Evolutionary conservation across 2,888 invertebrate species (phyloP).

Genomic region (Drosophila birchii): DNA sequence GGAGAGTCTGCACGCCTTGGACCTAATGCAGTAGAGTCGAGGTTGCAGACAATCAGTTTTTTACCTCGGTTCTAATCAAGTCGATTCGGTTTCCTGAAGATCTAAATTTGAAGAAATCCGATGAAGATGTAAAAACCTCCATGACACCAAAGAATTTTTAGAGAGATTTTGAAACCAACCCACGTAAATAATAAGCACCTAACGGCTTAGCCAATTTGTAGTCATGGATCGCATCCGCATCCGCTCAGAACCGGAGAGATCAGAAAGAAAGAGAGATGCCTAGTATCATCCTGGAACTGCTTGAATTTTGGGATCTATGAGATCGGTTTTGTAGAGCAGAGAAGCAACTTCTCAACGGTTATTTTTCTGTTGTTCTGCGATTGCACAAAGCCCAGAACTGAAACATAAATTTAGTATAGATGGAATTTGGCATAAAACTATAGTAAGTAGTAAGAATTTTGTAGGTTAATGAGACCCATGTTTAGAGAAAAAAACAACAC

Average conservation of each 20-base stretch:
- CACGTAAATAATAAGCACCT: conserved; percentile 5
- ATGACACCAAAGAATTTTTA: conserved; percentile 11
- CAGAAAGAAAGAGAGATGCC: not conserved
- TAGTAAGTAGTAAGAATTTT: conserved; percentile 62
- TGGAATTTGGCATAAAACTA: conserved; percentile 34
- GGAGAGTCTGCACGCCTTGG: conserved; percentile 80
- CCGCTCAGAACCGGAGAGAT: not conserved
- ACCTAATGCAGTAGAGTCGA: conserved; percentile 63
- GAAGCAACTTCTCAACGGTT: conserved; percentile 31
- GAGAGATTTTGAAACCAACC: conserved; percentile 13
- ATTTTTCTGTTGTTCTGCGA: conserved; percentile 38
- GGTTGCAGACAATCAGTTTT: not conserved
- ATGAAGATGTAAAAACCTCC: not conserved
- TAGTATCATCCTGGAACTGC: conserved; percentile 15
- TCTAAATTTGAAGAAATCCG: not conserved
- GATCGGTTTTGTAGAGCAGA: conserved; percentile 45
- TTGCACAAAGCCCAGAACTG: conserved; percentile 42
- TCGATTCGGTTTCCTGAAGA: not conserved
- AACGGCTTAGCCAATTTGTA: conserved; percentile 15
- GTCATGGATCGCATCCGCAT: conserved; percentile 6
- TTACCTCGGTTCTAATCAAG: conserved; percentile 1
- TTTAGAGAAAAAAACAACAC: conserved; percentile 45
- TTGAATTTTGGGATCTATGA: conserved; percentile 50
- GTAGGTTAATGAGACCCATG: conserved; percentile 35
- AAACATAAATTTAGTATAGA: conserved; percentile 24